A percentile compares a stretch with the other conserved stretches of the same genome.
These are phyloP conservation scores for Zosterops borbonicus DNA, from an alignment of 2,113 vertebrate species.

Conservation along the genomic window DNA sequence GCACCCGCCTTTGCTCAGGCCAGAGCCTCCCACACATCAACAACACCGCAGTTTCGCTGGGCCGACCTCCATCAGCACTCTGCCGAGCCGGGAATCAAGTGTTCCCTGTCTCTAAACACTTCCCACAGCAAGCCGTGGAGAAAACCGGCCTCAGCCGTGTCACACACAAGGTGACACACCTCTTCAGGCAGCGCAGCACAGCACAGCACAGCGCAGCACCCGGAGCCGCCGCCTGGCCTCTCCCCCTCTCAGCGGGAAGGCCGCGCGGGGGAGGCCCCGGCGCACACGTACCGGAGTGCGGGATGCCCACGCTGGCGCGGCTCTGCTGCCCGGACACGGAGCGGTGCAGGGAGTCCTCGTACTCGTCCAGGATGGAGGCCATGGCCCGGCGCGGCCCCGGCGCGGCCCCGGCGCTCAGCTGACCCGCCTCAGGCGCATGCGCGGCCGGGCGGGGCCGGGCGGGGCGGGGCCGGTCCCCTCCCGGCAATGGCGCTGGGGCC, in stretches of 20 bases:
- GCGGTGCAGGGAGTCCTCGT: conserved; percentile 88
- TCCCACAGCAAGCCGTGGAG: fast-evolving
- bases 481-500: fast-evolving
- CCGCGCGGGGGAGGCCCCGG: not conserved
- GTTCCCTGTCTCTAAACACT: not conserved
- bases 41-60: not conserved
- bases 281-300: conserved; percentile 85
- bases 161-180: fast-evolving
- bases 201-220: not conserved
- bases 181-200: too few relatives aligned
- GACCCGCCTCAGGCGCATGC: not conserved
- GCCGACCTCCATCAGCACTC: fast-evolving
- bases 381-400: conserved; percentile 62
- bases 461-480: fast-evolving
- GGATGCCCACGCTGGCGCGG: conserved; percentile 85
- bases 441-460: not conserved
- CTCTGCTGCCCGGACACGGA: conserved; percentile 77
- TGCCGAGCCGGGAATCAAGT: fast-evolving
- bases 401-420: conserved; percentile 62
- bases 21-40: fast-evolving
- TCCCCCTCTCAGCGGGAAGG: not conserved
- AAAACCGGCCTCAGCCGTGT: fast-evolving
- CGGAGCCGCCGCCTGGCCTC: not conserved
- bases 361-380: conserved; percentile 95
- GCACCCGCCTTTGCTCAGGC: not conserved